Percentiles rank a stretch among this genome's conserved stretches.
phyloP scores from a whole-genome alignment of 1,140 invertebrate genomes.

The Megalopta genalis region DNA sequence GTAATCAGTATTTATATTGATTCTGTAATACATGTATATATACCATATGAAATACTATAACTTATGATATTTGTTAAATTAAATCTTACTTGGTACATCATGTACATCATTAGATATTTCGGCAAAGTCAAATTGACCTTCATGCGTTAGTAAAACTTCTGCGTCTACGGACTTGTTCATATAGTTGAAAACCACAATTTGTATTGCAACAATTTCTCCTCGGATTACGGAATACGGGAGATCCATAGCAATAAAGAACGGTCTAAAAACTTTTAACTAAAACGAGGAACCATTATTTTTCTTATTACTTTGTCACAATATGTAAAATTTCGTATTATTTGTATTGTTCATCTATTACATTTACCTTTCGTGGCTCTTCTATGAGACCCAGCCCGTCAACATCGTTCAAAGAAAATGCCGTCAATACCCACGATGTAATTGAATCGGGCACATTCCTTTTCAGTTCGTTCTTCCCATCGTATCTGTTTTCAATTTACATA shows the following conservation, averaged over 20 bases:
- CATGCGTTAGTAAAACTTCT: conserved; percentile 92
- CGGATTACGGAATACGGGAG: conserved; percentile 94
- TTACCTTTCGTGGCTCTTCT: conserved; percentile 84
- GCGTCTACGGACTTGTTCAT: conserved; percentile 88
- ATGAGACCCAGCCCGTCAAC: conserved; percentile 92
- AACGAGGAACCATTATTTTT: conserved; percentile 51
- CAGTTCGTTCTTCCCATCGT: conserved; percentile 82
- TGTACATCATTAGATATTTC: conserved; percentile 86
- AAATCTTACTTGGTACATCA: conserved; percentile 81
- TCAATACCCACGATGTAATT: conserved; percentile 95
- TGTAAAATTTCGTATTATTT: neutral
- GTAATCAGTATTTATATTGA: neutral
- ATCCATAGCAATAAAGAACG: conserved; percentile 92
- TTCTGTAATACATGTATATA: neutral
- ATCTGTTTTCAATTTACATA: conserved; percentile 63
- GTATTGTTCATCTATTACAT: neutral
- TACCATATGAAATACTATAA: neutral
- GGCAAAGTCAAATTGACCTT: conserved; percentile 90
- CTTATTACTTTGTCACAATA: neutral
- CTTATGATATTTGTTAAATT: conserved; percentile 8
- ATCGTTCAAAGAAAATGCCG: conserved; percentile 94
- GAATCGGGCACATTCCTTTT: conserved; percentile 88
- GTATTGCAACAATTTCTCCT: conserved; percentile 94
- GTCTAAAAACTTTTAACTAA: conserved; percentile 90
- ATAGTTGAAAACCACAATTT: conserved; percentile 96